Percentiles rank a stretch among this genome's conserved stretches.
Evolutionary conservation across 2,797 vertebrate species (phyloP).

Genomic region (Gephyroberyx darwinii): DNA sequence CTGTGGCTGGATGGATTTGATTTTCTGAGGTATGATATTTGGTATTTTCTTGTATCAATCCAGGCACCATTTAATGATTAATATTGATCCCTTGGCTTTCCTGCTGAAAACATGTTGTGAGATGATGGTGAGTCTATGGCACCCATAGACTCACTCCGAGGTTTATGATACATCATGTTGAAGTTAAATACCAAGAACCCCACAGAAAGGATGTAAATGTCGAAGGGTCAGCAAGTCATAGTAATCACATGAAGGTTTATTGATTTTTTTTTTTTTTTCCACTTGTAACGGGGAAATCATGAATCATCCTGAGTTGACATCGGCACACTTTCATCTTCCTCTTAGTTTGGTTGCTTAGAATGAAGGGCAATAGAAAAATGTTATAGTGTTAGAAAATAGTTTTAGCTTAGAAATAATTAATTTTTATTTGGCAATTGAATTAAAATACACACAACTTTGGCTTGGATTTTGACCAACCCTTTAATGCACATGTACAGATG

Average conservation of each 20-base stretch:
- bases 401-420: not conserved
- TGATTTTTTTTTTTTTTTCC: constrained; percentile 37
- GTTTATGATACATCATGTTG: constrained; percentile 40
- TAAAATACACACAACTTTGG: not conserved
- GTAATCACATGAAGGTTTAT: constrained; percentile 43
- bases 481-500: constrained; percentile 1
- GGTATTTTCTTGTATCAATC: constrained; percentile 31
- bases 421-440: not conserved
- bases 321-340: not conserved
- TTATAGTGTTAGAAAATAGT: not conserved
- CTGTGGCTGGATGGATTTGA: constrained; percentile 40
- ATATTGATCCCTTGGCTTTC: constrained; percentile 23
- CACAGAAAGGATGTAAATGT: constrained; percentile 17
- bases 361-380: not conserved
- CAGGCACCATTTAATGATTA: constrained; percentile 13
- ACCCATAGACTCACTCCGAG: not conserved
- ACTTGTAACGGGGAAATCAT: constrained; percentile 25
- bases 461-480: not conserved
- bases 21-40: constrained; percentile 18
- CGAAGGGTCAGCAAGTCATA: constrained; percentile 40
- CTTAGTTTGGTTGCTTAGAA: not conserved
- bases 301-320: constrained; percentile 3
- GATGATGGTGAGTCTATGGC: not conserved
- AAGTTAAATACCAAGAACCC: constrained; percentile 50
- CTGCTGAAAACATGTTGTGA: constrained; percentile 9